These are phyloP conservation scores for Telenomus remus DNA, from an alignment of 1,140 invertebrate genomes.

Conservation along the genomic window DNA sequence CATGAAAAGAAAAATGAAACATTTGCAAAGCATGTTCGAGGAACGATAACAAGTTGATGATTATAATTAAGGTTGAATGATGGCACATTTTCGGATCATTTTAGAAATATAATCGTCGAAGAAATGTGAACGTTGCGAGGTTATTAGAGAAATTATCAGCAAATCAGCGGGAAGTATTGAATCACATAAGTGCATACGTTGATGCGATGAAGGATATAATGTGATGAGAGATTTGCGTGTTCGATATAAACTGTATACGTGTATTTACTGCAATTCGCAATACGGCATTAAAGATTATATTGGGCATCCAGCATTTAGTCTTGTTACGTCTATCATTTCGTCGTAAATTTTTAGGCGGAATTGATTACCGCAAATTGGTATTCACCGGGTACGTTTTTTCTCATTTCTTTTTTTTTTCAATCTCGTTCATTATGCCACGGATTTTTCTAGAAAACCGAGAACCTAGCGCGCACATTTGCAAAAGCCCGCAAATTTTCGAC, in stretches of 20 bases:
- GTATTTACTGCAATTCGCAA: conserved; percentile 44
- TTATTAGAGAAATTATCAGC: conserved; percentile 48
- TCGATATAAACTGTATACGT: conserved; percentile 51
- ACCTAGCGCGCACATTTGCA: too few relatives aligned
- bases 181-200: conserved; percentile 50
- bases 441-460: too few relatives aligned
- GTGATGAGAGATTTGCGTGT: conserved; percentile 48
- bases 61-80: too few relatives aligned
- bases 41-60: too few relatives aligned
- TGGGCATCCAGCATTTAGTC: conserved; percentile 53
- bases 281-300: conserved; percentile 51
- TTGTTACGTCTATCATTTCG: conserved; percentile 48
- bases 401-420: too few relatives aligned
- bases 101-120: conserved; percentile 11
- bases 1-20: too few relatives aligned
- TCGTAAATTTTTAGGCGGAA: conserved; percentile 26
- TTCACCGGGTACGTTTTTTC: too few relatives aligned
- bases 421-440: too few relatives aligned
- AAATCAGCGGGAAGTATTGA: conserved; percentile 55
- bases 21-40: too few relatives aligned
- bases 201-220: conserved; percentile 48
- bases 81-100: too few relatives aligned
- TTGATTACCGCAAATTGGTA: conserved; percentile 47
- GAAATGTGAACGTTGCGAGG: conserved; percentile 22
- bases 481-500: too few relatives aligned